Conservation (phyloP, 2,113 vertebrate genomes). For the Trogon surrucura region DNA sequence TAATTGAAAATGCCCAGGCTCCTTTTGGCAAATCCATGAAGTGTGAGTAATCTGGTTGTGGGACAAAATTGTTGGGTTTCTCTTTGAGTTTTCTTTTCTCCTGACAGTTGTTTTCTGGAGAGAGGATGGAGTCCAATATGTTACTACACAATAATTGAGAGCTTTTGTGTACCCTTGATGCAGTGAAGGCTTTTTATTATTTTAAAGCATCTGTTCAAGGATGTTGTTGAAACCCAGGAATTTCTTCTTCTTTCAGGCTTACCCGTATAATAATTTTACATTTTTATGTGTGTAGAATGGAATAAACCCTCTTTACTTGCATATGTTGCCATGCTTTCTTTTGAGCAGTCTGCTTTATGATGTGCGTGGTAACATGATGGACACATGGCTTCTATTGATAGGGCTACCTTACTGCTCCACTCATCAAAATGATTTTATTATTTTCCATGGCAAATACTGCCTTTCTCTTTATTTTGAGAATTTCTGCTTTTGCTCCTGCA, state of each 20-base stretch:
- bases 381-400: not conserved
- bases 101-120: not conserved
- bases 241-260: not conserved
- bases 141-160: not conserved
- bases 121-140: not conserved
- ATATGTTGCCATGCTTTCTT: not conserved
- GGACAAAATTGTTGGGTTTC: not conserved
- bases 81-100: not conserved
- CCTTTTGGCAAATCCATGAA: not conserved
- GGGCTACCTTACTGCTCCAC: not conserved
- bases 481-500: not conserved
- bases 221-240: not conserved
- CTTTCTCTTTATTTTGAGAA: not conserved
- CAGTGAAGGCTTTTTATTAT: not conserved
- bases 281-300: not conserved
- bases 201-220: not conserved
- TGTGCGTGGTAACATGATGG: not conserved
- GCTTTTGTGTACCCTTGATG: not conserved
- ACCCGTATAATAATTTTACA: not conserved
- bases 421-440: not conserved
- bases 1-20: constrained; percentile 24
- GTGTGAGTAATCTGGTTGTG: not conserved
- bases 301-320: not conserved
- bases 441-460: not conserved
- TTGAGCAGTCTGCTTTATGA: not conserved